phyloP scores from a whole-genome alignment of 2,888 invertebrate species.

The Molanna angustata region DNA sequence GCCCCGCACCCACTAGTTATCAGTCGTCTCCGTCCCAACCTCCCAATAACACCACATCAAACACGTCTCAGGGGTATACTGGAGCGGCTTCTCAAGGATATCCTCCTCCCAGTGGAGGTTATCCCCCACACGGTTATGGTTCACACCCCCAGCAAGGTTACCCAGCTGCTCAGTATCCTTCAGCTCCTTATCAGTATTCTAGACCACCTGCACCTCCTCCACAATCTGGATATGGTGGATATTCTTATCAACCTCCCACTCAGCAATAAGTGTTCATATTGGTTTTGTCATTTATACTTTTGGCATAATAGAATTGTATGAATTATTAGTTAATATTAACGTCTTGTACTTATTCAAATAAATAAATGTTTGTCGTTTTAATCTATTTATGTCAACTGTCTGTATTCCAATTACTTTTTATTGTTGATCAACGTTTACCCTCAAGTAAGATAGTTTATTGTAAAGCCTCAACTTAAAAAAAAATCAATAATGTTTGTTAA shows the following conservation, averaged over 20 bases:
- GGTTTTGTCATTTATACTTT: no score
- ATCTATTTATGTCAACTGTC: no score
- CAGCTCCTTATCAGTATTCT: conserved; percentile 56
- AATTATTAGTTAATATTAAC: no score
- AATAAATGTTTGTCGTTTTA: no score
- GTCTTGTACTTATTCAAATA: no score
- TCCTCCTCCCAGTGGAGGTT: conserved; percentile 51
- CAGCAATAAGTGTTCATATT: conserved; percentile 48
- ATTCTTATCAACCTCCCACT: conserved; percentile 76
- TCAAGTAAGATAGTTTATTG: no score
- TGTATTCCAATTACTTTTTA: no score
- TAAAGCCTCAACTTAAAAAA: no score
- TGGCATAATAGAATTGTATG: no score
- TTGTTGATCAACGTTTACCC: no score
- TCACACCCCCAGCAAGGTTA: conserved; percentile 50
- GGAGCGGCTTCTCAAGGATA: conserved; percentile 58
- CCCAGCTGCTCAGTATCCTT: conserved; percentile 56
- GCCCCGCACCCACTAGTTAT: conserved; percentile 40
- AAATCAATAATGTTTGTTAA: no score
- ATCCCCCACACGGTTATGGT: conserved; percentile 52
- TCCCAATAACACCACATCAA: conserved; percentile 40
- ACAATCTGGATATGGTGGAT: conserved; percentile 72
- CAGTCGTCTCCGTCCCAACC: conserved; percentile 33
- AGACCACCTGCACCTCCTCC: conserved; percentile 65
- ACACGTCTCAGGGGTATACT: conserved; percentile 38